A percentile compares a stretch with the other conserved stretches of the same genome.
Conservation (phyloP, 2,888 invertebrate genomes). For the Leptopilina drosophilae region DNA sequence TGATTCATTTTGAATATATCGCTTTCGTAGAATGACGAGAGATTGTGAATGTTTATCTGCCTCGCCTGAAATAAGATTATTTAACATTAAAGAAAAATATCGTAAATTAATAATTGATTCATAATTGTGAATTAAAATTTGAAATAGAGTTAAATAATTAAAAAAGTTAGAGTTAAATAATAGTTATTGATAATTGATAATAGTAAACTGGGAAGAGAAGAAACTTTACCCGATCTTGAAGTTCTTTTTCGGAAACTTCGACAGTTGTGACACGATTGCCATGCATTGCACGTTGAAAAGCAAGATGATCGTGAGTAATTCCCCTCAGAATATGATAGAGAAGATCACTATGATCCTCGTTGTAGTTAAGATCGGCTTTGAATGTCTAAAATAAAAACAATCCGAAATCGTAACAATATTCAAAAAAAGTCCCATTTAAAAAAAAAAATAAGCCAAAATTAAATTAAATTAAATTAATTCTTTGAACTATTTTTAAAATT, state of each 20-base stretch:
- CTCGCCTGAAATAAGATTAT: constrained; percentile 84
- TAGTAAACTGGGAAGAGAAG: constrained; percentile 35
- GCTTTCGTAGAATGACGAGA: constrained; percentile 94
- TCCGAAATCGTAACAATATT: not conserved
- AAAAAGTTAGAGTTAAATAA: not conserved
- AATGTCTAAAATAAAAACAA: constrained; percentile 84
- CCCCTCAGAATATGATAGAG: constrained; percentile 96
- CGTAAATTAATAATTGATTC: too few relatives aligned
- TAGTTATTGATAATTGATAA: constrained; percentile 35
- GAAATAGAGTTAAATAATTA: too few relatives aligned
- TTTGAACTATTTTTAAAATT: not conserved
- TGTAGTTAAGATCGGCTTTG: constrained; percentile 94
- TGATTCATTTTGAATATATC: constrained; percentile 92
- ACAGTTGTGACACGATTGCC: constrained; percentile 85
- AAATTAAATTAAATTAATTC: too few relatives aligned
- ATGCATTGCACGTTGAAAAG: constrained; percentile 86
- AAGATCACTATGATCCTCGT: constrained; percentile 97
- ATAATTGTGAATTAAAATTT: too few relatives aligned
- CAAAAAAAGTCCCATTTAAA: too few relatives aligned
- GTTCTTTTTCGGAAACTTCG: constrained; percentile 91
- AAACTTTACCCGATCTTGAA: constrained; percentile 82
- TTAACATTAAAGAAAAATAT: too few relatives aligned
- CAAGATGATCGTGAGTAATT: constrained; percentile 92
- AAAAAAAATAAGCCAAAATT: too few relatives aligned
- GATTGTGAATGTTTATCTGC: constrained; percentile 92